Evolutionary conservation across 2,797 vertebrate species (phyloP).

Genomic region (Bradypus variegatus): DNA sequence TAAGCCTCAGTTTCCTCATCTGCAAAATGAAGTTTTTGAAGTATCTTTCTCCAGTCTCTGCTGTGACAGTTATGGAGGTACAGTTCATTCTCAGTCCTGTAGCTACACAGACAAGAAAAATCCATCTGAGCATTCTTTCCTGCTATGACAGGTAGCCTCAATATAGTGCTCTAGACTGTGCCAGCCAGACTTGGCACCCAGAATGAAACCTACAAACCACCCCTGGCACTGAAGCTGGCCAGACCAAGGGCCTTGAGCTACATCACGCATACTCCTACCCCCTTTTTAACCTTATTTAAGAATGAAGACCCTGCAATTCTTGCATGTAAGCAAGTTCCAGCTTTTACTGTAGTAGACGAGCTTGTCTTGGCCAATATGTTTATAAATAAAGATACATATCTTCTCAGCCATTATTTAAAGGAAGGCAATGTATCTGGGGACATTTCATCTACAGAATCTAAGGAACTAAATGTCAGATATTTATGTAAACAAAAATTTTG

Average conservation of each 20-base stretch:
- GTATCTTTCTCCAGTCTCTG: neutral
- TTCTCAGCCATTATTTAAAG: conserved; percentile 2
- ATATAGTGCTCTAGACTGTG: neutral
- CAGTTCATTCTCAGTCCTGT: neutral
- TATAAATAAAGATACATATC: neutral
- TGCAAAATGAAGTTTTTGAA: neutral
- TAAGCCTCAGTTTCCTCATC: neutral
- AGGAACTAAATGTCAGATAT: neutral
- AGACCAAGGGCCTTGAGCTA: neutral
- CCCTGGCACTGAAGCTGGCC: neutral
- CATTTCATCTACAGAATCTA: neutral
- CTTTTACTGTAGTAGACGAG: neutral
- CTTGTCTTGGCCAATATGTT: neutral
- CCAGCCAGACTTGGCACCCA: neutral
- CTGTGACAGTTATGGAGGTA: too few relatives aligned
- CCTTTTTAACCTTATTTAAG: neutral
- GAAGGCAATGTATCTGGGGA: neutral
- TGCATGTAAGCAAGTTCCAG: neutral
- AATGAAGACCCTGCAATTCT: neutral
- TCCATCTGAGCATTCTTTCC: neutral
- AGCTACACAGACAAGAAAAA: neutral
- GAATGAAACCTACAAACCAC: neutral
- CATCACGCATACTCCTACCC: neutral
- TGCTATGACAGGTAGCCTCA: neutral
- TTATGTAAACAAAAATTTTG: neutral